A percentile compares a stretch with the other conserved stretches of the same genome.
These are phyloP conservation scores for Drosophila sucinea DNA, from an alignment of 1,140 invertebrate species.

Conservation along the genomic window DNA sequence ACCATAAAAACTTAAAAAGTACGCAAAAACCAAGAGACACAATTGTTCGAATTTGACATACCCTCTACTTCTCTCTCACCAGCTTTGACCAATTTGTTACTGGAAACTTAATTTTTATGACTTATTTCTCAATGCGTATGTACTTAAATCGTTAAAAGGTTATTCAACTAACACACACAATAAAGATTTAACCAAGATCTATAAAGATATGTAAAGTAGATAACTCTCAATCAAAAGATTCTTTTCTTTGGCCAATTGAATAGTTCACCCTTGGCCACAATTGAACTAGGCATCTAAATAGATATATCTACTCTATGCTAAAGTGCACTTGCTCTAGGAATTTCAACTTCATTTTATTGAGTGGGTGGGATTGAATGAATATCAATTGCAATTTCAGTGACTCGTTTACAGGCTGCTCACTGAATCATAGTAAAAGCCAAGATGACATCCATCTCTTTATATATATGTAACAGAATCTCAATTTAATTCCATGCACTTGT, in stretches of 20 bases:
- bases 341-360: constrained; percentile 1
- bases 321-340: not conserved
- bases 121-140: too few species aligned
- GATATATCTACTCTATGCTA: not conserved
- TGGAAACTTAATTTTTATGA: too few species aligned
- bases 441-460: constrained; percentile 4
- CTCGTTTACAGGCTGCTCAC: constrained; percentile 11
- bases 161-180: too few species aligned
- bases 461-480: not conserved
- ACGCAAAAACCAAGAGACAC: not conserved
- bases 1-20: not conserved
- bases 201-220: too few species aligned
- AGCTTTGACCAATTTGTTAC: too few species aligned
- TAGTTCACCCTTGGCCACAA: not conserved
- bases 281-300: not conserved
- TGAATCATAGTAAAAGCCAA: constrained; percentile 8
- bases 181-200: too few species aligned
- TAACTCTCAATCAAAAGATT: too few species aligned
- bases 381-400: constrained; percentile 21
- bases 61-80: too few species aligned
- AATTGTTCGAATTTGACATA: too few species aligned
- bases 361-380: constrained; percentile 10
- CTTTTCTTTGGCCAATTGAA: not conserved
- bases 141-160: too few species aligned
- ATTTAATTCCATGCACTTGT: constrained; percentile 4